These are phyloP conservation scores for Nycticryphes semicollaris DNA, from an alignment of 2,113 vertebrate genomes.

Conservation along the genomic window DNA sequence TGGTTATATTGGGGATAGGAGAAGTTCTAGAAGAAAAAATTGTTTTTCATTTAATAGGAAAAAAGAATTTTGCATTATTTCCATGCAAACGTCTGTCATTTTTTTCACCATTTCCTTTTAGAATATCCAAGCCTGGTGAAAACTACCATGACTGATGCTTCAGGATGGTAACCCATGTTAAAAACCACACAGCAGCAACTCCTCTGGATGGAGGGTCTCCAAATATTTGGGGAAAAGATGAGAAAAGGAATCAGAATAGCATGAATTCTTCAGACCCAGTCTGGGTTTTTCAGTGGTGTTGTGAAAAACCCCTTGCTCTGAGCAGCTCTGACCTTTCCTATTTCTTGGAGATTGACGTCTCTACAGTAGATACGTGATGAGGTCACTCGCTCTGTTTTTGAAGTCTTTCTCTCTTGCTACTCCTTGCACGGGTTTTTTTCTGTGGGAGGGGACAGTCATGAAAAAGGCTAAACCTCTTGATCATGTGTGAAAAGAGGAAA, in stretches of 20 bases:
- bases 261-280: neutral
- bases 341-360: conserved; percentile 49
- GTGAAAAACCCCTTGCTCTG: conserved; percentile 30
- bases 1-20: accelerated
- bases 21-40: neutral
- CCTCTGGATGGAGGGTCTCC: neutral
- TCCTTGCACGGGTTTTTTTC: conserved; percentile 10
- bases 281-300: conserved; percentile 1
- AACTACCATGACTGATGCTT: neutral
- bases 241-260: neutral
- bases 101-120: neutral
- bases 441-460: conserved; percentile 62
- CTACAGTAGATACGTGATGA: conserved; percentile 3
- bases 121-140: neutral
- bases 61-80: neutral
- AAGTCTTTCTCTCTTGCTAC: conserved; percentile 28
- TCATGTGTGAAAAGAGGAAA: conserved; percentile 67
- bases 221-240: neutral
- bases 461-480: conserved; percentile 37
- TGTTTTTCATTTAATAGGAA: neutral
- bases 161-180: neutral
- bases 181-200: neutral
- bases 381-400: conserved; percentile 48
- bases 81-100: neutral
- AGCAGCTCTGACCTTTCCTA: conserved; percentile 44